Evolutionary conservation across 1,140 invertebrate species (phyloP).

Genomic region (Protaetia brevitarsis): DNA sequence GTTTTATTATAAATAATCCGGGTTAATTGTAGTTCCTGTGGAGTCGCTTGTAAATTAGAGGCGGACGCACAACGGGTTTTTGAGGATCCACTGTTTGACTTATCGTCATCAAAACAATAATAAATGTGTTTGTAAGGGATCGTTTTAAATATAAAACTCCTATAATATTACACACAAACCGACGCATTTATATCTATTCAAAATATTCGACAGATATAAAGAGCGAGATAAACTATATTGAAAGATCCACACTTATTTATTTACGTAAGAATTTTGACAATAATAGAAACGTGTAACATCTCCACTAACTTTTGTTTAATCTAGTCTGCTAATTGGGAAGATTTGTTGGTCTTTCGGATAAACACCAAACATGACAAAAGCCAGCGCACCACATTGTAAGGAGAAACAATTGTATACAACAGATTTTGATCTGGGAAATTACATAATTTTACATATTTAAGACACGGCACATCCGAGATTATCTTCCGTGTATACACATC

Average conservation of each 20-base stretch:
- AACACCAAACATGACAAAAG: slow-evolving; percentile 14
- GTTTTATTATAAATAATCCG: slow-evolving; percentile 15
- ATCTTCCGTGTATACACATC: too few relatives aligned
- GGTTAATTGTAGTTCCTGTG: slow-evolving; percentile 11
- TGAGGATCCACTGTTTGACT: slow-evolving; percentile 9
- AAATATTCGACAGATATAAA: slow-evolving; percentile 15
- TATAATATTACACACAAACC: slow-evolving; percentile 13
- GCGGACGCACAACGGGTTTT: neutral
- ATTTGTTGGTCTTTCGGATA: slow-evolving; percentile 3
- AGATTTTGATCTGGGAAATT: slow-evolving; percentile 5
- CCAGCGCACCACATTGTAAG: slow-evolving; percentile 12
- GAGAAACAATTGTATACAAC: slow-evolving; percentile 15
- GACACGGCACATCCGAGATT: neutral
- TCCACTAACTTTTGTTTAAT: slow-evolving; percentile 13
- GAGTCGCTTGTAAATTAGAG: slow-evolving; percentile 2
- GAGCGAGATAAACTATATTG: slow-evolving; percentile 10
- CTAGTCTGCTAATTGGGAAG: slow-evolving; percentile 9
- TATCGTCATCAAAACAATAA: slow-evolving; percentile 15
- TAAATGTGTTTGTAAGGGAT: slow-evolving; percentile 14
- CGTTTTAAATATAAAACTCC: slow-evolving; percentile 15
- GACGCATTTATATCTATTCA: slow-evolving; percentile 14
- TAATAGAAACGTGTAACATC: slow-evolving; percentile 14
- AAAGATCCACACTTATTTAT: slow-evolving; percentile 13
- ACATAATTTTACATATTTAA: slow-evolving; percentile 9
- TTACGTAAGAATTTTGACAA: slow-evolving; percentile 15